phyloP scores from a whole-genome alignment of 1,140 invertebrate genomes.

The Anastrepha ludens region DNA sequence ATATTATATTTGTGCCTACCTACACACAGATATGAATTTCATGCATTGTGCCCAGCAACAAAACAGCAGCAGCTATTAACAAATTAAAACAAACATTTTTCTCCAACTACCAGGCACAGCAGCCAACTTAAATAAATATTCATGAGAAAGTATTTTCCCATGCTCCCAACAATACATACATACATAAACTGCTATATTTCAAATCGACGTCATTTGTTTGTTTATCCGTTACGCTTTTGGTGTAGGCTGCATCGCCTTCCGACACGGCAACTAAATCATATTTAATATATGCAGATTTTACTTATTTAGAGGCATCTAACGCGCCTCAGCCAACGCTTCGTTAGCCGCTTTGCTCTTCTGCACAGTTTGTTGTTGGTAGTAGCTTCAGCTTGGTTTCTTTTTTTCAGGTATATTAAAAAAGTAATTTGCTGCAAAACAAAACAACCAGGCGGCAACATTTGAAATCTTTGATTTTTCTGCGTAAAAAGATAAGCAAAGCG shows the following conservation, averaged over 20 bases:
- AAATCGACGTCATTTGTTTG: background rate
- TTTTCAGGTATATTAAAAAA: no score
- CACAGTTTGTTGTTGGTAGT: no score
- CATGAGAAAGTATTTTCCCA: background rate
- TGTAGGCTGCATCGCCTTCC: constrained; percentile 5
- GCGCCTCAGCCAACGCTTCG: background rate
- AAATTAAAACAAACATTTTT: background rate
- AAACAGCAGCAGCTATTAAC: background rate
- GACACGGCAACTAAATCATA: constrained; percentile 30
- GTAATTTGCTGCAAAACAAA: background rate
- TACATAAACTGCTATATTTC: background rate
- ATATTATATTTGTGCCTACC: no score
- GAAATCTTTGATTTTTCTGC: background rate
- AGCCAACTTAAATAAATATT: background rate
- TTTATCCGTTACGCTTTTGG: constrained; percentile 19
- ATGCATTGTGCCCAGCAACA: background rate
- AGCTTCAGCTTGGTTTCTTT: no score
- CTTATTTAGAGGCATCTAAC: background rate
- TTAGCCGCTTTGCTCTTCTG: no score
- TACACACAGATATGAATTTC: no score
- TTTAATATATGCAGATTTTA: constrained; percentile 20
- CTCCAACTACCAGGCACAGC: background rate
- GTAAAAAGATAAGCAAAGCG: background rate
- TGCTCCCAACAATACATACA: background rate
- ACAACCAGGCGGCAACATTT: background rate